Evolutionary conservation across 1,140 invertebrate species (phyloP).

Genomic region (Lepidurus arcticus): DNA sequence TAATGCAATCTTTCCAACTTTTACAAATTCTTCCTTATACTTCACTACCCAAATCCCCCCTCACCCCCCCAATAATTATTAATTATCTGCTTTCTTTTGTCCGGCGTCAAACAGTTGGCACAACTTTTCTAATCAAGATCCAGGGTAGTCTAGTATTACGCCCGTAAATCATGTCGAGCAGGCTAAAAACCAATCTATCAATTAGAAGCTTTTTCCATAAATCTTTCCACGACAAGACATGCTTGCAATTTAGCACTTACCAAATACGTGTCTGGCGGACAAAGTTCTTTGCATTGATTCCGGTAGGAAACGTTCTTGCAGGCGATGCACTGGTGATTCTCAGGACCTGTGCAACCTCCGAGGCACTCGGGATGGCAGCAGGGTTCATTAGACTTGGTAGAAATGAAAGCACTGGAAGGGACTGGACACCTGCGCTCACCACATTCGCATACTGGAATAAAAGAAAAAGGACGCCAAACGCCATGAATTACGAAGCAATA

Average conservation of each 20-base stretch:
- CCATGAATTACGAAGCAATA: neutral
- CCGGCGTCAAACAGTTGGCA: neutral
- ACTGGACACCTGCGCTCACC: neutral
- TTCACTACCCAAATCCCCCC: neutral
- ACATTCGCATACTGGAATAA: constrained; percentile 12
- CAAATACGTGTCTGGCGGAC: constrained; percentile 61
- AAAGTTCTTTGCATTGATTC: constrained; percentile 59
- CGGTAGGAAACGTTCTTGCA: constrained; percentile 62
- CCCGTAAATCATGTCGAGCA: constrained; percentile 27
- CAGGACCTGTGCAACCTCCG: constrained; percentile 67
- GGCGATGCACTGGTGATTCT: constrained; percentile 61
- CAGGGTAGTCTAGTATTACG: neutral
- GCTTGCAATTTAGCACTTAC: constrained; percentile 41
- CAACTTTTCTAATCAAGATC: neutral
- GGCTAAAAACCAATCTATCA: constrained; percentile 16
- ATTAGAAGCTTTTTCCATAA: neutral
- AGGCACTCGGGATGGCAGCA: constrained; percentile 78
- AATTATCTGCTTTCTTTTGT: neutral
- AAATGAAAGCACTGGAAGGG: neutral
- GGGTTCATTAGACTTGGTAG: constrained; percentile 41
- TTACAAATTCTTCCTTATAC: neutral
- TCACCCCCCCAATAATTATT: neutral
- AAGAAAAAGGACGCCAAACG: neutral
- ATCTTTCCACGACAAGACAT: neutral
- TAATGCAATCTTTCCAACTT: neutral